phyloP scores from a whole-genome alignment of 1,140 invertebrate species.

The Nomia melanderi region DNA sequence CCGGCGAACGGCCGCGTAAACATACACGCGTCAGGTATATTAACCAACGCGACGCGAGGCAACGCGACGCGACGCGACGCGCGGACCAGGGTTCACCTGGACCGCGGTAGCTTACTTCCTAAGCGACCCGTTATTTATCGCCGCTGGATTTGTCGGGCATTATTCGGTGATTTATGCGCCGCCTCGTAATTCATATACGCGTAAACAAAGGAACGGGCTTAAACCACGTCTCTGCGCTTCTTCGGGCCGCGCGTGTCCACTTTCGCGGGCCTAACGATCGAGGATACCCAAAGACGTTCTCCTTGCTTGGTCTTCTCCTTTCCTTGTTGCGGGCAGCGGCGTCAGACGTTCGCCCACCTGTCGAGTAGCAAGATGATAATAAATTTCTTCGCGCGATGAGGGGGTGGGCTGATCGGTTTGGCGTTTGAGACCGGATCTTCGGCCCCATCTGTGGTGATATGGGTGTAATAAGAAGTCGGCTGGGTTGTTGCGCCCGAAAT shows the following conservation, averaged over 20 bases:
- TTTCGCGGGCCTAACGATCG: not conserved
- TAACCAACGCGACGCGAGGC: no score
- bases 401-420: not conserved
- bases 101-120: constrained; percentile 22
- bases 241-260: not conserved
- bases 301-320: no score
- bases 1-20: constrained; percentile 59
- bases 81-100: constrained; percentile 44
- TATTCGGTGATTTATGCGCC: constrained; percentile 49
- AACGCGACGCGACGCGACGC: no score
- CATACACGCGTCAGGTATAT: constrained; percentile 37
- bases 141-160: constrained; percentile 47
- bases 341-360: not conserved
- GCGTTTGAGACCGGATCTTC: not conserved
- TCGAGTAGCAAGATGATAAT: not conserved
- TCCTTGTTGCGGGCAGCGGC: no score
- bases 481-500: no score
- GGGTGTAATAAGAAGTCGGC: no score
- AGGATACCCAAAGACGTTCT: not conserved
- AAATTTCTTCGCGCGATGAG: not conserved
- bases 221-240: not conserved
- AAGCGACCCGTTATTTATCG: constrained; percentile 47
- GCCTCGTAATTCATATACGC: constrained; percentile 43
- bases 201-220: constrained; percentile 50
- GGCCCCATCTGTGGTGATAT: not conserved